Conservation (phyloP, 2,797 vertebrate species). For the Syngnathus rostellatus region DNA sequence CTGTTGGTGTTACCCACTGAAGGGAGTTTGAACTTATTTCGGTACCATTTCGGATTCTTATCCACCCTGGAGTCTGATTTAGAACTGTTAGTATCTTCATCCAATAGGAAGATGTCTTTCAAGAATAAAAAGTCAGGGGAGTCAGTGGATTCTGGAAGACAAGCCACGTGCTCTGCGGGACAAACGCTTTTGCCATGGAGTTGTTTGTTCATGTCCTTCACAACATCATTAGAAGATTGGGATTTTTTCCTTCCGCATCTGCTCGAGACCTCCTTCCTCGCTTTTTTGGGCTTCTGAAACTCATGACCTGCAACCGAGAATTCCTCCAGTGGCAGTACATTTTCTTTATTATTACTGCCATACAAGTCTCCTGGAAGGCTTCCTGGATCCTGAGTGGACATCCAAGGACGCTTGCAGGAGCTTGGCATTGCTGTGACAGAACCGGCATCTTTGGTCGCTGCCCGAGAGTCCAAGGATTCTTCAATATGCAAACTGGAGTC, state of each 20-base stretch:
- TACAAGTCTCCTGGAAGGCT: neutral
- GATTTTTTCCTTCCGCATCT: conserved; percentile 30
- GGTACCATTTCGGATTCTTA: conserved; percentile 2
- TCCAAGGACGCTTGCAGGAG: conserved; percentile 33
- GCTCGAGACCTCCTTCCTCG: conserved; percentile 18
- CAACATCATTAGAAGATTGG: neutral
- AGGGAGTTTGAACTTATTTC: conserved; percentile 13
- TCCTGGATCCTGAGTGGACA: conserved; percentile 11
- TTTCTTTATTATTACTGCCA: neutral
- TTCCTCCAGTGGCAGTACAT: neutral
- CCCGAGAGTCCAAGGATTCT: neutral
- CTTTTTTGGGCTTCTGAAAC: conserved; percentile 42
- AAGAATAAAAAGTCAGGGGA: neutral
- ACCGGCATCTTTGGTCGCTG: no score
- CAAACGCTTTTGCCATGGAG: neutral
- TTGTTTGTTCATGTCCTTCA: conserved; percentile 18
- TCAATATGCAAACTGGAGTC: neutral
- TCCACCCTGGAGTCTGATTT: conserved; percentile 6
- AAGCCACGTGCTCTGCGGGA: accelerated
- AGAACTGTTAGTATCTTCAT: neutral
- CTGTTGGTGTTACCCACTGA: neutral
- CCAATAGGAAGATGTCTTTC: neutral
- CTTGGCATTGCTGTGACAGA: neutral
- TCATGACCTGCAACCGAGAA: neutral
- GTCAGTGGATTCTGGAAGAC: neutral